Evolutionary conservation across 2,888 invertebrate genomes (phyloP).

Genomic region (Agriopis aurantiaria): DNA sequence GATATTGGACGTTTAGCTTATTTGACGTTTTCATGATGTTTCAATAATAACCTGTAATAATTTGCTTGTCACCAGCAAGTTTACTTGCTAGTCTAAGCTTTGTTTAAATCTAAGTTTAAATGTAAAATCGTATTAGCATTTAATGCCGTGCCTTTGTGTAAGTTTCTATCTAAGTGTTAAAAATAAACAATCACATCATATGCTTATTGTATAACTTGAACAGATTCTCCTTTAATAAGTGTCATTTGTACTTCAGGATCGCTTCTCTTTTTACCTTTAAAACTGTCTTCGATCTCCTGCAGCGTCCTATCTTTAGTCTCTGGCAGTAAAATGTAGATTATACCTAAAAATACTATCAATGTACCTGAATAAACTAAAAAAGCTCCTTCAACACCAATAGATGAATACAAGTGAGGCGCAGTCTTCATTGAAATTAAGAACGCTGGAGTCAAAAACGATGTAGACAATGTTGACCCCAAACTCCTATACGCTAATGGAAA

Average conservation of each 20-base stretch:
- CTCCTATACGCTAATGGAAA: slow-evolving; percentile 81
- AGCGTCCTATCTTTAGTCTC: slow-evolving; percentile 81
- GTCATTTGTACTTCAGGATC: slow-evolving; percentile 75
- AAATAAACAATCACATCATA: slow-evolving; percentile 8
- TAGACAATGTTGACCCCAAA: slow-evolving; percentile 78
- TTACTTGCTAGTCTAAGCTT: slow-evolving; percentile 3
- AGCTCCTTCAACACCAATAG: slow-evolving; percentile 79
- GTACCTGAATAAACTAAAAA: slow-evolving; percentile 76
- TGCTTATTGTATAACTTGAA: slow-evolving; percentile 14
- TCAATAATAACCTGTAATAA: too few relatives aligned
- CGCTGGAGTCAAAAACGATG: slow-evolving; percentile 77
- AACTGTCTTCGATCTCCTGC: slow-evolving; percentile 80
- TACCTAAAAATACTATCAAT: slow-evolving; percentile 67
- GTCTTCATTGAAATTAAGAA: slow-evolving; percentile 82
- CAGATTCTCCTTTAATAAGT: slow-evolving; percentile 53
- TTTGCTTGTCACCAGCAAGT: background rate
- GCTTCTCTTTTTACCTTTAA: slow-evolving; percentile 67
- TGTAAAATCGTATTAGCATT: slow-evolving; percentile 18
- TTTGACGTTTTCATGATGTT: too few relatives aligned
- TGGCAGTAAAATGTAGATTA: slow-evolving; percentile 74
- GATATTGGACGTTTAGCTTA: too few relatives aligned
- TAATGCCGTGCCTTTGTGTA: slow-evolving; percentile 17
- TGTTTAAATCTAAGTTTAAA: background rate
- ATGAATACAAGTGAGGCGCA: slow-evolving; percentile 78
- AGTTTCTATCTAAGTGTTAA: slow-evolving; percentile 2